phyloP scores from a whole-genome alignment of 2,797 vertebrate genomes.

The Takifugu ocellatus region DNA sequence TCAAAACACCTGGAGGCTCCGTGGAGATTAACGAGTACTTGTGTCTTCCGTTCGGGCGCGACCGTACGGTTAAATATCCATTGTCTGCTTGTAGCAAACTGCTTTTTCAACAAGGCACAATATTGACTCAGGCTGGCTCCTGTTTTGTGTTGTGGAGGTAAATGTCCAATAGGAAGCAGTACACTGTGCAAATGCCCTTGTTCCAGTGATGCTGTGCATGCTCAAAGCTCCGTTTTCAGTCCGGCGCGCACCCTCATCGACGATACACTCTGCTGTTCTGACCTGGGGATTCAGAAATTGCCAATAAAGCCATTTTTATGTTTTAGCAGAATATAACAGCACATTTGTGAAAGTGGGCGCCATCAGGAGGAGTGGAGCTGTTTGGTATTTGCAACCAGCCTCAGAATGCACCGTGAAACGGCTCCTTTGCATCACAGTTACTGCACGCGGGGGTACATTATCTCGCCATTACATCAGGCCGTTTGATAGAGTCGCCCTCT shows the following conservation, averaged over 20 bases:
- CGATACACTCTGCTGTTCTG: slow-evolving; percentile 4
- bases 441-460: slow-evolving; percentile 65
- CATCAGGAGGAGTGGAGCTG: slow-evolving; percentile 43
- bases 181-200: slow-evolving; percentile 16
- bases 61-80: slow-evolving; percentile 38
- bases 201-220: slow-evolving; percentile 14
- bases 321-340: slow-evolving; percentile 46
- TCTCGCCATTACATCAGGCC: slow-evolving; percentile 63
- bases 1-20: slow-evolving; percentile 33
- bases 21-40: slow-evolving; percentile 32
- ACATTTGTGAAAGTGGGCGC: slow-evolving; percentile 55
- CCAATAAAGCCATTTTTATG: slow-evolving; percentile 48
- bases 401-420: slow-evolving; percentile 46
- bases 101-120: slow-evolving; percentile 18
- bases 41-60: slow-evolving; percentile 26
- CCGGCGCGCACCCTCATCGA: slow-evolving; percentile 16
- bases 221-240: slow-evolving; percentile 28
- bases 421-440: slow-evolving; percentile 57
- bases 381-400: slow-evolving; percentile 56
- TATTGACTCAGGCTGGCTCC: slow-evolving; percentile 9
- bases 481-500: slow-evolving; percentile 60
- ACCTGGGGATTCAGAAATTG: slow-evolving; percentile 39
- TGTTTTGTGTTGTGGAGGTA: neutral
- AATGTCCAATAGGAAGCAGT: neutral
- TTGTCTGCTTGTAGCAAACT: slow-evolving; percentile 28